Evolutionary conservation across 2,113 vertebrate genomes (phyloP).

Genomic region (Haemorhous mexicanus): DNA sequence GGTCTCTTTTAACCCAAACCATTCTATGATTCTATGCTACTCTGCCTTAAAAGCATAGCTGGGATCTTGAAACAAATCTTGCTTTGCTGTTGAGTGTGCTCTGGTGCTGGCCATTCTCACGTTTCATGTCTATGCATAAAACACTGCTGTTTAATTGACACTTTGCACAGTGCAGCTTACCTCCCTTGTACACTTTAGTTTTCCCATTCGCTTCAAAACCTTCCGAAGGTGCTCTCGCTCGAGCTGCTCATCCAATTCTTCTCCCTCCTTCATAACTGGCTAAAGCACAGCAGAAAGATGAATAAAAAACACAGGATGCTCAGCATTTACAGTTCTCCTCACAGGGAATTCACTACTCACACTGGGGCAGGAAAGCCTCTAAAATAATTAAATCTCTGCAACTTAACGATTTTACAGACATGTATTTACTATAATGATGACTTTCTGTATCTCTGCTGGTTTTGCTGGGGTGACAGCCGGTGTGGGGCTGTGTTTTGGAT

Average conservation of each 20-base stretch:
- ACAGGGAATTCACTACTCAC: background rate
- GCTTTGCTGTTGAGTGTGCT: no score
- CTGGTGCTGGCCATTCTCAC: no score
- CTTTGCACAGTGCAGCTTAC: constrained; percentile 60
- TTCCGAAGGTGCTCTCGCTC: constrained; percentile 87
- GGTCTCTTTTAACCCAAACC: background rate
- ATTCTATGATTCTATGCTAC: background rate
- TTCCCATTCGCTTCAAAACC: constrained; percentile 89
- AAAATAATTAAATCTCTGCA: background rate
- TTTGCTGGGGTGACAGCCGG: background rate
- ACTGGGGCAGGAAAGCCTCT: background rate
- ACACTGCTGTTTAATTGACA: background rate
- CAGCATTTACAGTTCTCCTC: background rate
- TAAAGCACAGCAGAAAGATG: constrained; percentile 47
- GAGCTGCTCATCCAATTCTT: constrained; percentile 79
- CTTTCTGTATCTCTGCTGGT: background rate
- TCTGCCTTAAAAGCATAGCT: background rate
- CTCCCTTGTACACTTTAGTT: constrained; percentile 87
- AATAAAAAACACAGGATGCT: background rate
- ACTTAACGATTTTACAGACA: background rate
- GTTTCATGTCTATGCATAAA: background rate
- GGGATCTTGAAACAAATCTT: background rate
- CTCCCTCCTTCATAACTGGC: constrained; percentile 80
- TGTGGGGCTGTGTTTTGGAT: background rate
- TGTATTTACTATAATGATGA: background rate